Evolutionary conservation across 2,888 invertebrate species (phyloP), one percentile per base, ranked within the genome.

Genomic region (Trilocha varians): DNA sequence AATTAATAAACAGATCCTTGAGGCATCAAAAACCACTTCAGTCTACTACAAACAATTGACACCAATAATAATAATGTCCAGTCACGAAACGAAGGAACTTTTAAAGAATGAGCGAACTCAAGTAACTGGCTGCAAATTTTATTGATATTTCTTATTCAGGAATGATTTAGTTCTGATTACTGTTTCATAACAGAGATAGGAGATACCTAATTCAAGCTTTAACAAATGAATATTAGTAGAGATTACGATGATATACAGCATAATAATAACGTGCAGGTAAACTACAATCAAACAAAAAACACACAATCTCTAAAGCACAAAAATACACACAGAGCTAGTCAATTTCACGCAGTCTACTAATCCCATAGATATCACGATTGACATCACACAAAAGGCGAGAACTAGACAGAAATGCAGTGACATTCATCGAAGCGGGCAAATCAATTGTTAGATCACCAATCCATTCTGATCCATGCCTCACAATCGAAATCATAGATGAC

Each of bases 391-490:
- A 77, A 64, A 66, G 65, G 62, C 64, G 62, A 55, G 63, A 68
- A 59, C 62, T 67, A 60, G 66, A 70, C 56, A 60, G 60, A 62
- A 54, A 49, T 39, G 48, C 47, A 55, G 60, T 62, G 54, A 57
- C 57, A 62, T 68, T 66, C 74, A 79, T 82, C 80, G 75, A 82
- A 70, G 70, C 66, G 60, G 59, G 67, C 68, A 65, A 55, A 54
- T 57, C 57, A 55, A 73, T 83, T 79, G 79, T 79, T 53, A 55
- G 56, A 48, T 57, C 53, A 53, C 55, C 45, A 48, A 43, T 25
- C 54, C 48, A 57, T 25, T 40, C 17, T 14, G 52, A 49, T 41
- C 53, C 34, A 34, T 45, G 25, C 35, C 40, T 48, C 39, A 37
- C 32, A 37, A 38, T 36, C 15, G 34, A 41, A 44, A 38, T 44